Evolutionary conservation across 1,140 invertebrate genomes (phyloP), one percentile per base, ranked within the genome.

Genomic region (Drosophila kohkoa): DNA sequence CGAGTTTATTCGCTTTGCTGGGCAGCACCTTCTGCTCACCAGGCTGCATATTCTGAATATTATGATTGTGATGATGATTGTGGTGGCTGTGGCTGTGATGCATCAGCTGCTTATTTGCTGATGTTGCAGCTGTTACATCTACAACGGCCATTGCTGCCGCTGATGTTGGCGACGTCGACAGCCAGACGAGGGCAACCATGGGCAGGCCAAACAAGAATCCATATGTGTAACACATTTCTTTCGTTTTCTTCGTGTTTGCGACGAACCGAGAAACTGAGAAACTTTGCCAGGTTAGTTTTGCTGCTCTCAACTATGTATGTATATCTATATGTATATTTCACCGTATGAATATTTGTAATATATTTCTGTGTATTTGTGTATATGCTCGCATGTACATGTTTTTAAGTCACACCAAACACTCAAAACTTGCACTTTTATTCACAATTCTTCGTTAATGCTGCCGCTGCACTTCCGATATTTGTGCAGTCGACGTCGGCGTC

Each of bases 181-280:
- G 52, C 13, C 32, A 51, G 55, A 64, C 35, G 30, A 68, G 28
- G 52, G 41, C 57, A 6, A 55, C 43, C n/a, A 72, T 58, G 1
- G n/a, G 30, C 45, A 62, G 45, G 57, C 52, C 52, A 48, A 65
- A 58, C 32, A 51, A 13, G 45, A 75, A 38, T 49, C 65, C 83
- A 88, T 52, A 78, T 83, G 77, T 64, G 67, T 35, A 83, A 48
- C 85, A 78, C 85, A 88, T 88, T 88, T 87, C 52, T 20, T 51
- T 66, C 25, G 49, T 63, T 48, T 25, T 58, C 16, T 48, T 68
- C 46, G 30, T 49, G 35, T 13, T 35, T 16, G 74, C 38, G 15
- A 46, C 28, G 16, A 54, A 43, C 16, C 58, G n/a, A 43, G n/a
- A 46, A 76, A 43, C 16, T 58, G n/a, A 43, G 13, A 51, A 76